phyloP scores from a whole-genome alignment of 2,888 invertebrate genomes.

The Rhyacophila evoluta region DNA sequence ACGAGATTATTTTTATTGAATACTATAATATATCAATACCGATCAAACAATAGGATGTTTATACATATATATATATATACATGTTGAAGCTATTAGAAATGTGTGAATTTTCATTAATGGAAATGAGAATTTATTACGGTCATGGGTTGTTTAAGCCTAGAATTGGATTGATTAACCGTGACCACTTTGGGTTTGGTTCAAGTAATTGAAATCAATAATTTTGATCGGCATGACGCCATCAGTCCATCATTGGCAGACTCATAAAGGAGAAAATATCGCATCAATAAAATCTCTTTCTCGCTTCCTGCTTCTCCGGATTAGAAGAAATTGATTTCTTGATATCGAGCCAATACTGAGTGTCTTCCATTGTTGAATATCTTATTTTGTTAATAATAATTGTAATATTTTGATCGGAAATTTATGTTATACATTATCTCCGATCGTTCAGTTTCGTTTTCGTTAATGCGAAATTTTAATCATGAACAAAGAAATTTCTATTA shows the following conservation, averaged over 20 bases:
- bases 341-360: neutral
- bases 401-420: too few species aligned
- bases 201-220: conserved; percentile 15
- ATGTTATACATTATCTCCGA: too few species aligned
- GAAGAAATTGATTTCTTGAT: neutral
- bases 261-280: neutral
- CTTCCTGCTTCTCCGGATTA: neutral
- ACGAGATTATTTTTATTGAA: too few species aligned
- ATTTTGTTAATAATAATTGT: too few species aligned
- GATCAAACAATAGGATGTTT: neutral
- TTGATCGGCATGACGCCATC: neutral
- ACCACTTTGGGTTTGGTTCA: neutral
- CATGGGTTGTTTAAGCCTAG: neutral
- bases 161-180: neutral
- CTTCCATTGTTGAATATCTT: neutral
- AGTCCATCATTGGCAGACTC: neutral
- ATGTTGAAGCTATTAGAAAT: too few species aligned
- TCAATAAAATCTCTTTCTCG: neutral
- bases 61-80: too few species aligned
- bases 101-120: too few species aligned
- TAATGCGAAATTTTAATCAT: too few species aligned
- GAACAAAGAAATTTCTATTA: too few species aligned
- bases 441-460: too few species aligned
- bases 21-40: too few species aligned
- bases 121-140: too few species aligned